phyloP scores from a whole-genome alignment of 2,113 vertebrate genomes.

The Tragelaphus imberbis region DNA sequence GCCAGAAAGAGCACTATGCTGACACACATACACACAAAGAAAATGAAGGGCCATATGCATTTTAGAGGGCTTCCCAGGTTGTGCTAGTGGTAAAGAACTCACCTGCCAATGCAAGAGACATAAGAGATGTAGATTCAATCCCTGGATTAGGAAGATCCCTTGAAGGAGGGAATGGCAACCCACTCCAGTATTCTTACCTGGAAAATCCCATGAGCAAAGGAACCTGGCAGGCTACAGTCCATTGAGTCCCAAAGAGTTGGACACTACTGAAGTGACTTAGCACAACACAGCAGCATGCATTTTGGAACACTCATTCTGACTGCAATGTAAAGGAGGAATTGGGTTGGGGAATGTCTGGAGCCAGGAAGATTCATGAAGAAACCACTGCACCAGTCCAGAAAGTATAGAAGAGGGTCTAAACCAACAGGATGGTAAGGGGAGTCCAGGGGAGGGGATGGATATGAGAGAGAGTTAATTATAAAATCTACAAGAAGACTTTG shows the following conservation, averaged over 20 bases:
- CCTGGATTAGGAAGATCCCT: not conserved
- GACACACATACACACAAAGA: not conserved
- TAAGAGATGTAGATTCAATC: not conserved
- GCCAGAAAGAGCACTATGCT: not conserved
- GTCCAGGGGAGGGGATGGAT: not conserved
- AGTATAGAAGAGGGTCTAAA: not conserved
- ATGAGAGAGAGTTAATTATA: not conserved
- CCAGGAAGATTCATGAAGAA: not conserved
- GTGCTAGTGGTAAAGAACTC: not conserved
- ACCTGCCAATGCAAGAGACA: not conserved
- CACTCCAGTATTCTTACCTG: not conserved
- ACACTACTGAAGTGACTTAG: not conserved
- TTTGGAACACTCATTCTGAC: not conserved
- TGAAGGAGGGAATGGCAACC: not conserved
- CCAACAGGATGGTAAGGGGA: not conserved
- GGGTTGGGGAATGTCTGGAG: not conserved
- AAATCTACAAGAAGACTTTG: not conserved
- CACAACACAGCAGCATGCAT: not conserved
- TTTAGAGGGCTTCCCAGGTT: not conserved
- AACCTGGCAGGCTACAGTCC: not conserved
- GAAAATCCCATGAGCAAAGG: not conserved
- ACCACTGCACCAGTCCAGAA: not conserved
- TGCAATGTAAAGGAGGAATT: accelerated
- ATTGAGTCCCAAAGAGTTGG: not conserved
- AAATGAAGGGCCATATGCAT: not conserved